Evolutionary conservation across 2,888 invertebrate species (phyloP).

Genomic region (Hirtodrosophila confusa): DNA sequence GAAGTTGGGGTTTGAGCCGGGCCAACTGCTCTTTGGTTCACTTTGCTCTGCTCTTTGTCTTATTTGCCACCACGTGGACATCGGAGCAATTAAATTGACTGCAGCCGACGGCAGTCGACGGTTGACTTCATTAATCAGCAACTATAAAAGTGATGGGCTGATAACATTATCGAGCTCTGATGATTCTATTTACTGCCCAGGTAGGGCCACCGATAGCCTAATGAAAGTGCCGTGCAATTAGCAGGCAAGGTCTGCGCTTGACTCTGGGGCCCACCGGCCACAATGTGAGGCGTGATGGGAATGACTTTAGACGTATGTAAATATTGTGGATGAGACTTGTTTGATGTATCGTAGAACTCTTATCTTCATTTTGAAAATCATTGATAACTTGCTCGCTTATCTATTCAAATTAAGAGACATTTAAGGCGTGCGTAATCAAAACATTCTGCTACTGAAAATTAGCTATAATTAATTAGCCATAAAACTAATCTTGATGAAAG

Average conservation of each 20-base stretch:
- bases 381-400: constrained; percentile 7
- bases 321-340: constrained; percentile 11
- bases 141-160: constrained; percentile 74
- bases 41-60: constrained; percentile 40
- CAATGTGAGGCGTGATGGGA: constrained; percentile 3
- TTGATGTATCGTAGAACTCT: background rate
- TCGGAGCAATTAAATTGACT: constrained; percentile 72
- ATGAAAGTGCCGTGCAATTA: constrained; percentile 61
- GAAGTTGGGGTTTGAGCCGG: constrained; percentile 18
- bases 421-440: constrained; percentile 16
- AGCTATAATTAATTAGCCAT: constrained; percentile 45
- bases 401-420: background rate
- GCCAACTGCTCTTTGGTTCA: constrained; percentile 40
- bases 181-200: constrained; percentile 71
- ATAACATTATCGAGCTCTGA: constrained; percentile 72
- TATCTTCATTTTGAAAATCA: constrained; percentile 7
- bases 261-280: constrained; percentile 28
- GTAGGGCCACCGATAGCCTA: constrained; percentile 60
- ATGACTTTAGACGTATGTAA: background rate
- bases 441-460: constrained; percentile 33
- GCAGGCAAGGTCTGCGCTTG: constrained; percentile 51
- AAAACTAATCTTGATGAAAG: constrained; percentile 25
- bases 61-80: constrained; percentile 66
- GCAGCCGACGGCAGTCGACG: constrained; percentile 63
- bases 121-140: constrained; percentile 72